These are phyloP conservation scores for Crotalus tigris DNA, from an alignment of 2,113 vertebrate genomes.

Conservation along the genomic window DNA sequence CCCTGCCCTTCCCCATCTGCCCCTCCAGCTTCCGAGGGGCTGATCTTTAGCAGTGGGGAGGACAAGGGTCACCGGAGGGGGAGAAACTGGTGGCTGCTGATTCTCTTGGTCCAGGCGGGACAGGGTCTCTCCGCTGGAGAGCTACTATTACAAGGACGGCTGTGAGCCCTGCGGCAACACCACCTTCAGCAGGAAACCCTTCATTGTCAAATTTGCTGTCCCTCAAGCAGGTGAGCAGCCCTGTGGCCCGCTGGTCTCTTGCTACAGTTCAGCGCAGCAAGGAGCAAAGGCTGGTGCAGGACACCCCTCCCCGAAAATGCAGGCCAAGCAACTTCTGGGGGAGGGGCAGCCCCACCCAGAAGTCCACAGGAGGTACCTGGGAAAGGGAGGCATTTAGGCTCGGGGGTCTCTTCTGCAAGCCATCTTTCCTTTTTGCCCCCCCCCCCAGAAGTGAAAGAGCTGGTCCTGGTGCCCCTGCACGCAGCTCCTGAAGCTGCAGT, in stretches of 20 bases:
- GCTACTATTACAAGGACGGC: constrained; percentile 81
- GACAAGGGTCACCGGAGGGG: not conserved
- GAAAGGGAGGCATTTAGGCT: not conserved
- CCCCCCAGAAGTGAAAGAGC: constrained; percentile 52
- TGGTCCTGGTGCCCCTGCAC: constrained; percentile 80
- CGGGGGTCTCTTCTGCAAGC: not conserved
- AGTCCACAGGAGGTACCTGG: not conserved
- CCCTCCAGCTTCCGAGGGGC: not conserved
- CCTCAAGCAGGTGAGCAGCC: constrained; percentile 62
- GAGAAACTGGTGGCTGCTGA: not conserved
- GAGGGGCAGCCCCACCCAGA: not conserved
- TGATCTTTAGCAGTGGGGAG: not conserved
- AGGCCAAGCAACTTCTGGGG: not conserved
- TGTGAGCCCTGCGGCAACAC: constrained; percentile 73
- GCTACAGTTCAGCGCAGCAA: not conserved
- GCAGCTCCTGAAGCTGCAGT: constrained; percentile 73
- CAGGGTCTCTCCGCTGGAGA: constrained; percentile 71
- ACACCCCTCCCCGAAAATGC: not conserved
- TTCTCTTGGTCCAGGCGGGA: constrained; percentile 65
- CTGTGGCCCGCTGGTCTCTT: not conserved
- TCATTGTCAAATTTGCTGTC: constrained; percentile 82
- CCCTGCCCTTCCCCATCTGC: not conserved
- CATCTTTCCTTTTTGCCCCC: not conserved
- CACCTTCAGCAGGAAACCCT: constrained; percentile 85
- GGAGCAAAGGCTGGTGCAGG: not conserved